Evolutionary conservation across 1,140 invertebrate species (phyloP).

Genomic region (Daktulosphaira vitifoliae): DNA sequence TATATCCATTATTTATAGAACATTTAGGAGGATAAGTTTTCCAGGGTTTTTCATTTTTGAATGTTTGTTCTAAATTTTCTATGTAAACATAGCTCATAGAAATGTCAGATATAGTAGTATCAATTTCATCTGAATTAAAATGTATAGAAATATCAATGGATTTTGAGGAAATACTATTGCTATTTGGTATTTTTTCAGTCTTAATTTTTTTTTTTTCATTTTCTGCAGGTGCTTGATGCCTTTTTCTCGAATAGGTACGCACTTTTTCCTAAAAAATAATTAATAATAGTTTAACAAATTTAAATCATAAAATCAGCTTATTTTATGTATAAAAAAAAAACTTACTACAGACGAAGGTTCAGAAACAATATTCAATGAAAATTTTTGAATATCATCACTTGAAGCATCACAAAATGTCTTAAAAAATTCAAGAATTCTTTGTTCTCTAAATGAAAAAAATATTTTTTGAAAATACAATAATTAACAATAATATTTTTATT

Average conservation of each 20-base stretch:
- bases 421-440: background rate
- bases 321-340: too few species aligned
- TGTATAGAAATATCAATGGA: conserved; percentile 12
- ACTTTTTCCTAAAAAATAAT: background rate
- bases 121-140: conserved; percentile 2
- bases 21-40: conserved; percentile 22
- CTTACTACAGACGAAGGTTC: too few species aligned
- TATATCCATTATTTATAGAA: background rate
- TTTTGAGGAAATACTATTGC: conserved; percentile 1
- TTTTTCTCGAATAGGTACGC: conserved; percentile 23
- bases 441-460: background rate
- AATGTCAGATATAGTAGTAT: conserved; percentile 18
- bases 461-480: background rate
- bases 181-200: background rate
- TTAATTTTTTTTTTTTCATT: background rate
- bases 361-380: too few species aligned
- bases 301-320: background rate
- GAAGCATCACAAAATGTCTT: background rate
- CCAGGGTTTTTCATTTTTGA: conserved; percentile 44
- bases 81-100: conserved; percentile 42
- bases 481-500: background rate
- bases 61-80: conserved; percentile 48
- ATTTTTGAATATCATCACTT: too few species aligned
- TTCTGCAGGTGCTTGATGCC: background rate
- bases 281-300: too few species aligned